Conservation (phyloP, 2,797 vertebrate genomes). For the Phataginus tetradactyla region DNA sequence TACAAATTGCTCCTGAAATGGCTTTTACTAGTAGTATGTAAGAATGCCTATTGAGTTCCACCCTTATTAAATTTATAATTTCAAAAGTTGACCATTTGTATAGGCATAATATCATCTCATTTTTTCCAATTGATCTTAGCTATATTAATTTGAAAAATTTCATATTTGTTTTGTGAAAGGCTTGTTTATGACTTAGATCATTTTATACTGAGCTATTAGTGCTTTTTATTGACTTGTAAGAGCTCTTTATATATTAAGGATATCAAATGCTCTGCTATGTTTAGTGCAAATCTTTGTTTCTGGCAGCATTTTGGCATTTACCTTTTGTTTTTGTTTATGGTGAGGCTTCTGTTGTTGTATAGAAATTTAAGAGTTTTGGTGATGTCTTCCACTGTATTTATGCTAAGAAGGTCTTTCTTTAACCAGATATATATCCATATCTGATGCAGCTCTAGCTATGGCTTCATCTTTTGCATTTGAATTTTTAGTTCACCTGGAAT, state of each 20-base stretch:
- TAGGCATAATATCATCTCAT: slow-evolving; percentile 41
- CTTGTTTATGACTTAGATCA: not conserved
- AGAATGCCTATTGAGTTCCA: slow-evolving; percentile 30
- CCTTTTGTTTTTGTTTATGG: slow-evolving; percentile 40
- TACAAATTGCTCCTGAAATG: slow-evolving; percentile 56
- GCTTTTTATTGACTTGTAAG: slow-evolving; percentile 67
- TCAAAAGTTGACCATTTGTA: slow-evolving; percentile 52
- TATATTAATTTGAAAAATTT: slow-evolving; percentile 52
- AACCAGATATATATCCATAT: not conserved
- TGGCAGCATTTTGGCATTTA: slow-evolving; percentile 14
- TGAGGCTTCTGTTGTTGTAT: not conserved
- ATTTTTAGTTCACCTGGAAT: slow-evolving; percentile 43
- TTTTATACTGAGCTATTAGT: slow-evolving; percentile 33
- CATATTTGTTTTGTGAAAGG: slow-evolving; percentile 47
- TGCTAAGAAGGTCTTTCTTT: not conserved
- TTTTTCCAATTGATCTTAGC: slow-evolving; percentile 43
- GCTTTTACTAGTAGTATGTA: slow-evolving; percentile 29
- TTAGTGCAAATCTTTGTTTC: slow-evolving; percentile 60
- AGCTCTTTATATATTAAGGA: slow-evolving; percentile 62
- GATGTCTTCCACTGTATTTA: slow-evolving; percentile 47
- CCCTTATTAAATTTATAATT: slow-evolving; percentile 44
- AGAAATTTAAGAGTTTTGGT: slow-evolving; percentile 19
- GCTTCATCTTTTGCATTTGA: slow-evolving; percentile 13
- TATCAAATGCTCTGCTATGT: not conserved
- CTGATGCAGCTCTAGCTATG: slow-evolving; percentile 5